Percentiles rank a stretch among this genome's conserved stretches.
These are phyloP conservation scores for Sinosuthora webbiana DNA, from an alignment of 2,113 vertebrate species.

Conservation along the genomic window DNA sequence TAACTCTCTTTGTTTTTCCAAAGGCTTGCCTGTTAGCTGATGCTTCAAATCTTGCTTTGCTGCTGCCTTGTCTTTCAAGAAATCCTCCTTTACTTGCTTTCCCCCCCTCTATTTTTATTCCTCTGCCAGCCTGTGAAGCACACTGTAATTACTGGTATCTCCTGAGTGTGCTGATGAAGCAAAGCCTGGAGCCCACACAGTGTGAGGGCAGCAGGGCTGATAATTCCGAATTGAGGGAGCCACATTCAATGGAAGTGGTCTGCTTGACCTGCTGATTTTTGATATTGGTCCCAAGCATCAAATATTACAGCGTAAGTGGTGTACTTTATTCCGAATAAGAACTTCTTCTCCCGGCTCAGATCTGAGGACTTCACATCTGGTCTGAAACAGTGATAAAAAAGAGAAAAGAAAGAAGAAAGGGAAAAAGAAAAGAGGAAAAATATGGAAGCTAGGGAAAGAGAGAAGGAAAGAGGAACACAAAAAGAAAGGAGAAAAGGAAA, in stretches of 20 bases:
- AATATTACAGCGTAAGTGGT: not conserved
- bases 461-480: not conserved
- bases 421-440: not conserved
- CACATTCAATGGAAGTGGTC: not conserved
- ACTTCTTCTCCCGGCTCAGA: rapidly evolving
- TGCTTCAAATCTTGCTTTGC: not conserved
- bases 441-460: not conserved
- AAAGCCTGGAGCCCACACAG: not conserved
- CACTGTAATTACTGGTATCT: not conserved
- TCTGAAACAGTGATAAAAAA: not conserved
- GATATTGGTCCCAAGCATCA: not conserved
- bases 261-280: not conserved
- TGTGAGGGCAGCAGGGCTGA: not conserved
- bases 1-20: not conserved
- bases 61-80: not conserved
- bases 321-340: not conserved
- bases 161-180: not conserved
- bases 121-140: not conserved
- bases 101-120: not conserved
- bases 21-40: not conserved
- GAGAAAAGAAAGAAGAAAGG: not conserved
- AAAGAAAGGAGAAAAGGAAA: not conserved
- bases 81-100: not conserved
- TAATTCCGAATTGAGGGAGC: not conserved
- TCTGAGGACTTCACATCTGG: not conserved